Percentiles rank a stretch among this genome's conserved stretches.
phyloP scores from a whole-genome alignment of 1,140 invertebrate genomes.

The Cherax destructor region DNA sequence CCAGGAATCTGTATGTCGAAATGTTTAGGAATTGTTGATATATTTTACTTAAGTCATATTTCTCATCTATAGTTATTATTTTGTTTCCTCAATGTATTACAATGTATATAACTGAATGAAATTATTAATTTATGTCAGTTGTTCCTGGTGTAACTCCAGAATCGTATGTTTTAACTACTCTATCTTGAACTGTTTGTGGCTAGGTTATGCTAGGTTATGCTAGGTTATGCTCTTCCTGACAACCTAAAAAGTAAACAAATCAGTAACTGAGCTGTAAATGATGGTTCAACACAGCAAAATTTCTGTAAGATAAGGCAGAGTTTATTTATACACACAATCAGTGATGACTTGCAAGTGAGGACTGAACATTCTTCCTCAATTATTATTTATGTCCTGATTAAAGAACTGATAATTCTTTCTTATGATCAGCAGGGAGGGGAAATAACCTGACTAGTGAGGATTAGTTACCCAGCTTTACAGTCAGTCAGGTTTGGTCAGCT shows the following conservation, averaged over 20 bases:
- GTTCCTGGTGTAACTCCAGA: background rate
- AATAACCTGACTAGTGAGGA: background rate
- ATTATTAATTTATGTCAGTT: background rate
- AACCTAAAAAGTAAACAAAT: constrained; percentile 11
- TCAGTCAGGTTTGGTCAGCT: background rate
- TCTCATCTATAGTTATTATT: background rate
- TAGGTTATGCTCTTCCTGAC: constrained; percentile 13
- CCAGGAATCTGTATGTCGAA: background rate
- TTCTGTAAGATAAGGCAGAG: background rate
- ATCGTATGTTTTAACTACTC: background rate
- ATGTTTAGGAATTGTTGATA: background rate
- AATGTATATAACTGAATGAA: background rate
- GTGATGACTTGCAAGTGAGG: no score
- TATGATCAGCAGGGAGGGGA: no score
- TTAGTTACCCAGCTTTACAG: background rate
- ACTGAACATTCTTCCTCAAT: no score
- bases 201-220: no score
- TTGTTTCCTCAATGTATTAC: background rate
- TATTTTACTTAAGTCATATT: background rate
- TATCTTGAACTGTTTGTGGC: constrained; percentile 21
- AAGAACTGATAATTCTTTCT: no score
- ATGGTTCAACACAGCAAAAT: constrained; percentile 8
- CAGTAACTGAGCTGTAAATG: constrained; percentile 36
- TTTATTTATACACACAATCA: background rate
- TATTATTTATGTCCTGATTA: no score